Conservation (phyloP, 2,113 vertebrate species). For the Glaucidium brasilianum region DNA sequence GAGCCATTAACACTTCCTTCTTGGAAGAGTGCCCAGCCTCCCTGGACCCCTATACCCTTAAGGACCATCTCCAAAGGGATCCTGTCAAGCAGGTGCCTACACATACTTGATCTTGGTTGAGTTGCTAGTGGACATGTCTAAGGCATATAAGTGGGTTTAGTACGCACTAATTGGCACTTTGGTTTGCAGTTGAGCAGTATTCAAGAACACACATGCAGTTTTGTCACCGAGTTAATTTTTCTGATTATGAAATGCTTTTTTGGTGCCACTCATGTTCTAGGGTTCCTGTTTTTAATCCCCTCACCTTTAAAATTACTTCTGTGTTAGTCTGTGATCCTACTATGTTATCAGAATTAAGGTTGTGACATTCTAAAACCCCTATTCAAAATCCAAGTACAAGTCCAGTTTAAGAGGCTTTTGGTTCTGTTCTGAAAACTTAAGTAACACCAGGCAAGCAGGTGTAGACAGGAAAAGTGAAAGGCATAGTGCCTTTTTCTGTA, state of each 20-base stretch:
- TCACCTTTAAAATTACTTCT: background rate
- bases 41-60: too few species aligned
- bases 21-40: too few species aligned
- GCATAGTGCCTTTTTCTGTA: background rate
- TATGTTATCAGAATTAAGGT: background rate
- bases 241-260: background rate
- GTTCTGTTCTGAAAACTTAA: background rate
- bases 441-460: background rate
- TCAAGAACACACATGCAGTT: fast-evolving
- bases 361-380: background rate
- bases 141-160: background rate
- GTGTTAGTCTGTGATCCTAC: background rate
- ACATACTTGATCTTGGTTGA: background rate
- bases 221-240: background rate
- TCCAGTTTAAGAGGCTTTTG: background rate
- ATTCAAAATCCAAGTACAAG: background rate
- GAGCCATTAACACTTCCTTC: too few species aligned
- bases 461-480: background rate
- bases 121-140: background rate
- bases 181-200: background rate
- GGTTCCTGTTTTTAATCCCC: background rate
- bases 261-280: background rate
- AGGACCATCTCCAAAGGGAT: too few species aligned
- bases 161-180: background rate
- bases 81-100: too few species aligned